Percentiles rank a stretch among this genome's conserved stretches.
phyloP scores from a whole-genome alignment of 1,140 invertebrate species.

The Lucilia sericata region DNA sequence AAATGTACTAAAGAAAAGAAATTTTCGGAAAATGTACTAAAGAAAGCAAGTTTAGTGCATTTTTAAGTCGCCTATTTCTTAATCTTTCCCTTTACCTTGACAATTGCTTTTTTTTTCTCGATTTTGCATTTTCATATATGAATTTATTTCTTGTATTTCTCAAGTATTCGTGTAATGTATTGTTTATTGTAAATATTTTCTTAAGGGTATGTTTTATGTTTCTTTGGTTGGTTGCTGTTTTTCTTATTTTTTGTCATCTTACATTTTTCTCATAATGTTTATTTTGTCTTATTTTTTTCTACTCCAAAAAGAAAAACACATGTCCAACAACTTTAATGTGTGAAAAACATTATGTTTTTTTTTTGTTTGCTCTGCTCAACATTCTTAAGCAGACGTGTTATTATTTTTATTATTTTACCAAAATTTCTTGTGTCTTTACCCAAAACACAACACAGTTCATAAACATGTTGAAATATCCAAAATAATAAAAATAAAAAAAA shows the following conservation, averaged over 20 bases:
- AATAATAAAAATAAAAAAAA: neutral
- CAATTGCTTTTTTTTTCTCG: too few relatives aligned
- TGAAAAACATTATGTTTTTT: neutral
- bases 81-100: too few relatives aligned
- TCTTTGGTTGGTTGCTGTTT: neutral
- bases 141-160: neutral
- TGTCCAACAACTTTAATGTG: constrained; percentile 10
- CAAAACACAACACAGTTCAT: neutral
- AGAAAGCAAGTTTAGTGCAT: too few relatives aligned
- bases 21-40: too few relatives aligned
- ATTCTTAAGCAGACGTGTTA: neutral
- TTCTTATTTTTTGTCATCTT: neutral
- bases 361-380: too few relatives aligned
- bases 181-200: neutral
- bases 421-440: neutral
- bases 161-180: neutral
- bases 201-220: constrained; percentile 1
- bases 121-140: neutral
- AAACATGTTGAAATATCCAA: neutral
- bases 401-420: constrained; percentile 18
- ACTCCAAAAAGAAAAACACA: neutral
- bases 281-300: neutral
- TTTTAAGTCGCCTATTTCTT: too few relatives aligned
- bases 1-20: too few relatives aligned
- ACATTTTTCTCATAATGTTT: neutral